These are phyloP conservation scores for Amitus sp. DNA, from an alignment of 2,888 invertebrate species.

Conservation along the genomic window DNA sequence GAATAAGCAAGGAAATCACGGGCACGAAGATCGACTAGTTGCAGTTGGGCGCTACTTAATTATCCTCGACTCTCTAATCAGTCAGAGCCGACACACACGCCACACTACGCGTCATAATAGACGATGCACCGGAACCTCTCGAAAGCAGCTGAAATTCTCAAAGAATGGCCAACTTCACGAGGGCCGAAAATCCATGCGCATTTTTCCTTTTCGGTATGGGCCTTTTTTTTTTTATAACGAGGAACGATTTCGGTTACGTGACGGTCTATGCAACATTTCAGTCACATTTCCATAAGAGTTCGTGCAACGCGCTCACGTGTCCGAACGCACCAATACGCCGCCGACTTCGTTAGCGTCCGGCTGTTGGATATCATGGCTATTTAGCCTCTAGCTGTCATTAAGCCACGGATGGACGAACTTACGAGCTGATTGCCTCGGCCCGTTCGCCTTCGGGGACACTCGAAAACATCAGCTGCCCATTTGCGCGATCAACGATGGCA, in stretches of 20 bases:
- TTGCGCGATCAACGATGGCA: conserved; percentile 46
- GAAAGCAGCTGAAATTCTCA: conserved; percentile 7
- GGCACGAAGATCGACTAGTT: conserved; percentile 48
- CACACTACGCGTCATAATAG: conserved; percentile 39
- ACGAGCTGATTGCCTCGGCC: conserved; percentile 58
- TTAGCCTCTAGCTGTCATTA: conserved; percentile 64
- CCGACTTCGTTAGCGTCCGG: conserved; percentile 3
- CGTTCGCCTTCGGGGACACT: conserved; percentile 60
- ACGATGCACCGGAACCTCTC: neutral
- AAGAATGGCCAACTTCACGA: too few species aligned
- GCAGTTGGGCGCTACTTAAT: conserved; percentile 63
- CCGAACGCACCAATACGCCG: neutral
- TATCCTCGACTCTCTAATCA: conserved; percentile 64
- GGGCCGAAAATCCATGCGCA: too few species aligned
- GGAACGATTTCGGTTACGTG: too few species aligned
- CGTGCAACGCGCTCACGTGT: neutral
- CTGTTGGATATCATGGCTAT: conserved; percentile 61
- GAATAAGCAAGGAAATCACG: conserved; percentile 47
- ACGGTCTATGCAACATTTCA: too few species aligned
- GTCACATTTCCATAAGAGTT: too few species aligned
- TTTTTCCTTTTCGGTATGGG: too few species aligned
- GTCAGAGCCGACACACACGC: conserved; percentile 60
- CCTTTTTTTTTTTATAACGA: too few species aligned
- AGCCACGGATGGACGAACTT: conserved; percentile 52
- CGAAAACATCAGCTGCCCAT: conserved; percentile 60